Conservation (phyloP, 2,888 invertebrate species). For the Agonopterix alstromeriana region DNA sequence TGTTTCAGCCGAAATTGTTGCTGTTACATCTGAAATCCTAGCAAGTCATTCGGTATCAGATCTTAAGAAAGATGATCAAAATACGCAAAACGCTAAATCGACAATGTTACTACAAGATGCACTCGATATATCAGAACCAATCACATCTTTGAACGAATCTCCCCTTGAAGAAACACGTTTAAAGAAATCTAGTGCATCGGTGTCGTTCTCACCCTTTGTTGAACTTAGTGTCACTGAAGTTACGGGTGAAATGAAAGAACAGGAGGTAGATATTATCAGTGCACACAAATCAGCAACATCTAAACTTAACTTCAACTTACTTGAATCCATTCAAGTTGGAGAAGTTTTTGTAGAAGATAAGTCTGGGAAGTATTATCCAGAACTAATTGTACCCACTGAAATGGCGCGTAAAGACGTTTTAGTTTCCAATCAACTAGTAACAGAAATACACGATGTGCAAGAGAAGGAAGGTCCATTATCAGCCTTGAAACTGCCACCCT, state of each 20-base stretch:
- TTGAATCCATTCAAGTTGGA: constrained; percentile 80
- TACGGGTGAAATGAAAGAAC: constrained; percentile 78
- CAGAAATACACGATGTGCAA: constrained; percentile 80
- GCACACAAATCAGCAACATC: constrained; percentile 72
- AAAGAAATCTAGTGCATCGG: constrained; percentile 70
- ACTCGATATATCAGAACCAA: constrained; percentile 79
- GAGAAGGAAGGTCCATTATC: constrained; percentile 82
- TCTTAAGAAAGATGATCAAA: constrained; percentile 43
- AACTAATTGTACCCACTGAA: constrained; percentile 87
- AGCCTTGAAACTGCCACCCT: constrained; percentile 75
- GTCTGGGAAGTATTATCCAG: constrained; percentile 86
- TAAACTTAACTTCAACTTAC: constrained; percentile 78
- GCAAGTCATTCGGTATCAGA: constrained; percentile 62
- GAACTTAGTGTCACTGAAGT: constrained; percentile 81
- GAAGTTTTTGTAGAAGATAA: constrained; percentile 83
- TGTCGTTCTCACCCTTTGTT: constrained; percentile 77
- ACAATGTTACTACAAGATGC: constrained; percentile 80
- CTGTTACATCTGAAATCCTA: constrained; percentile 74
- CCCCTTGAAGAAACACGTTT: constrained; percentile 65
- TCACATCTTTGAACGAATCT: constrained; percentile 78
- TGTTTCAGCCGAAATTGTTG: constrained; percentile 52
- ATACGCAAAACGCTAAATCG: constrained; percentile 71
- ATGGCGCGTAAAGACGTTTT: constrained; percentile 80
- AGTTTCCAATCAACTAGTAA: constrained; percentile 80
- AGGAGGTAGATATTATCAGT: constrained; percentile 58